These are phyloP conservation scores for Pteruthius melanotis DNA, from an alignment of 2,113 vertebrate genomes.

Conservation along the genomic window DNA sequence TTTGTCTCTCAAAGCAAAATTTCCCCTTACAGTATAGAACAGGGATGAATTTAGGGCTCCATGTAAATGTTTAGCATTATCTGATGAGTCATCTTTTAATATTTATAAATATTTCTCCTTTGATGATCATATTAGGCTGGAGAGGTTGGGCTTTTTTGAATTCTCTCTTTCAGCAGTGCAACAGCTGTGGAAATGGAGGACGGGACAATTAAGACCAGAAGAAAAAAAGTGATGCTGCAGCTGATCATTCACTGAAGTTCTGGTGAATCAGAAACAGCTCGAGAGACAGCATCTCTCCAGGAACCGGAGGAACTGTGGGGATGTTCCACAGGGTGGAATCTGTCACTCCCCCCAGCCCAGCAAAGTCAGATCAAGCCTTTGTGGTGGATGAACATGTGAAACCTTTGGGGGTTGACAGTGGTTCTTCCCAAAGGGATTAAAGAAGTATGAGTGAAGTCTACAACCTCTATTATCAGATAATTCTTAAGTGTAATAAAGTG, in stretches of 20 bases:
- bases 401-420: background rate
- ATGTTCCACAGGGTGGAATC: background rate
- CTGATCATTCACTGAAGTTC: background rate
- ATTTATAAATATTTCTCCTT: background rate
- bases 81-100: background rate
- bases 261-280: background rate
- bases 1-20: background rate
- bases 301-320: background rate
- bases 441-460: constrained; percentile 27
- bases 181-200: background rate
- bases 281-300: background rate
- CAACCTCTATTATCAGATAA: constrained; percentile 25
- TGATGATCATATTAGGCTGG: background rate
- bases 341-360: background rate
- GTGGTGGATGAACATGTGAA: background rate
- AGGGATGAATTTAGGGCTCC: background rate
- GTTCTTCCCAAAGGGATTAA: background rate
- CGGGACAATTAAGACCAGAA: background rate
- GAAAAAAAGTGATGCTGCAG: background rate
- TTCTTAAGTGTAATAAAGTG: constrained; percentile 37
- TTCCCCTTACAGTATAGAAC: background rate
- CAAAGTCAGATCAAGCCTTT: background rate
- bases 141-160: background rate
- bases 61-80: background rate
- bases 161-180: background rate